Conservation (phyloP, 1,140 invertebrate genomes). For the Drosophila ogumai region DNA sequence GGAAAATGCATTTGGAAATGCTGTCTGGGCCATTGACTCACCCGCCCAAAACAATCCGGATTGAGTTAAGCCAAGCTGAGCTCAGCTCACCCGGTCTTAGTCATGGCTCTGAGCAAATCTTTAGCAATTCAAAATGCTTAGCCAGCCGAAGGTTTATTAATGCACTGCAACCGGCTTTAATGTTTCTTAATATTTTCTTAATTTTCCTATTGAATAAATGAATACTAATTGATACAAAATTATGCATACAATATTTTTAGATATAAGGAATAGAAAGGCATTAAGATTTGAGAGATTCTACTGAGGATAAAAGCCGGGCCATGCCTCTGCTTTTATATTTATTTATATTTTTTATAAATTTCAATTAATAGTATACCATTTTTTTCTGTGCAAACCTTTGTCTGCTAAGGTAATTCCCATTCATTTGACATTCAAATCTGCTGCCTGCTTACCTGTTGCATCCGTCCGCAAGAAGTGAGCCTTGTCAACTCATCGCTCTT, state of each 20-base stretch:
- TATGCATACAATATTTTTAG: background rate
- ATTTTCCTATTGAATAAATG: background rate
- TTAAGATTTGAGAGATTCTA: background rate
- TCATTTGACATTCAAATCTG: constrained; percentile 62
- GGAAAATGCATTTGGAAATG: constrained; percentile 51
- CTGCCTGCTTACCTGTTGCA: constrained; percentile 19
- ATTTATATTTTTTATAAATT: background rate
- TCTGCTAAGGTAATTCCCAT: constrained; percentile 55
- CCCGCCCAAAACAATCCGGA: constrained; percentile 30
- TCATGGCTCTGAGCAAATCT: constrained; percentile 47
- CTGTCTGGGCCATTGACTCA: constrained; percentile 68
- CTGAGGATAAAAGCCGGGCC: background rate
- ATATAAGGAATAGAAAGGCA: background rate
- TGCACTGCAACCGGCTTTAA: constrained; percentile 16
- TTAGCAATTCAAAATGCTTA: constrained; percentile 57
- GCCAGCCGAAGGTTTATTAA: constrained; percentile 59
- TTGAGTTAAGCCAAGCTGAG: constrained; percentile 4
- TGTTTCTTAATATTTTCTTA: constrained; percentile 12
- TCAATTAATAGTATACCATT: background rate
- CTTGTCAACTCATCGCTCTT: constrained; percentile 46
- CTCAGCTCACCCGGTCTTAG: constrained; percentile 59
- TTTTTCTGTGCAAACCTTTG: background rate
- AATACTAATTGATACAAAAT: background rate
- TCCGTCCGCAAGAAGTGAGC: constrained; percentile 37
- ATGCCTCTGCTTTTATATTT: background rate